Conservation (phyloP, 2,797 vertebrate genomes). For the Poeciliopsis turneri region DNA sequence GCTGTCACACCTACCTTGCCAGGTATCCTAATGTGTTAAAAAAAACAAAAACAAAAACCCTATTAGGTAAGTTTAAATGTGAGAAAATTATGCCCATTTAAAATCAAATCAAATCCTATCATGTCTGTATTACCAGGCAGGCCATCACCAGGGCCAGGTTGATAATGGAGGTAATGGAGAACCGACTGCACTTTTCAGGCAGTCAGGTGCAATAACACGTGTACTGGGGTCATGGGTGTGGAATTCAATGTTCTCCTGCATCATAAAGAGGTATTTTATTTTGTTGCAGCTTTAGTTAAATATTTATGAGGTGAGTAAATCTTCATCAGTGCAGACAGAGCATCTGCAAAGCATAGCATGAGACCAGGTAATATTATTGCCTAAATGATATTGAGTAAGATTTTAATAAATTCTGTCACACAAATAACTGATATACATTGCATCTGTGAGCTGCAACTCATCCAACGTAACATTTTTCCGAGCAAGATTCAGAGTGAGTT, state of each 20-base stretch:
- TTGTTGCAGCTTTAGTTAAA: background rate
- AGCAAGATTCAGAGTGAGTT: too few species aligned
- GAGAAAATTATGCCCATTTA: background rate
- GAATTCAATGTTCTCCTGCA: background rate
- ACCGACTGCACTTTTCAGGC: background rate
- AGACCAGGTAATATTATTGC: background rate
- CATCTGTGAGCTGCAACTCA: background rate
- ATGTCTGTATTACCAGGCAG: background rate
- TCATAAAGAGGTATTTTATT: background rate
- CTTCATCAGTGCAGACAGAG: background rate
- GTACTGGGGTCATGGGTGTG: background rate
- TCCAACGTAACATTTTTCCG: background rate
- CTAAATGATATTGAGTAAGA: background rate
- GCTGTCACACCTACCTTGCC: background rate
- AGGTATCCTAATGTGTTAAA: background rate
- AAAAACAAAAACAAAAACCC: background rate
- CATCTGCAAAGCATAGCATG: background rate
- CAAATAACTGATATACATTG: background rate
- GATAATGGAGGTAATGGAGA: too few species aligned
- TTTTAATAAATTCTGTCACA: background rate
- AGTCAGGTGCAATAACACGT: background rate
- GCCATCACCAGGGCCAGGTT: background rate
- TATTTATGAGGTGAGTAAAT: background rate
- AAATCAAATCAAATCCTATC: background rate
- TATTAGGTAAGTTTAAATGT: background rate